Percentiles rank a stretch among this genome's conserved stretches.
Evolutionary conservation across 2,113 vertebrate species (phyloP).

Genomic region (Globicephala melas): DNA sequence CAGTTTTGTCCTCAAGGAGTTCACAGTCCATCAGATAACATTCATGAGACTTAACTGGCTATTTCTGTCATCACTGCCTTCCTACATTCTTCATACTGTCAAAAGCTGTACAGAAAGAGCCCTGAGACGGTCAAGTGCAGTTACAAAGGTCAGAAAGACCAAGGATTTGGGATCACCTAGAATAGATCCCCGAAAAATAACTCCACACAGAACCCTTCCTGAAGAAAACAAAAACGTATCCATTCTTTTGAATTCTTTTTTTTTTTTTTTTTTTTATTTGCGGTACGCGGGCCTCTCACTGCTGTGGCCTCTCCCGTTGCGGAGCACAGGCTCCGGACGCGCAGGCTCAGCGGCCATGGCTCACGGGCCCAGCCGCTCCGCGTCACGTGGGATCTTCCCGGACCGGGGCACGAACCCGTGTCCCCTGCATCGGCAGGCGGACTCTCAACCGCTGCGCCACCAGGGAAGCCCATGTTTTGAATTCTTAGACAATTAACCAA

Average conservation of each 20-base stretch:
- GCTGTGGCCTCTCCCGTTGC: accelerated
- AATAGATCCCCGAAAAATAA: not conserved
- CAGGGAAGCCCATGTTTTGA: not conserved
- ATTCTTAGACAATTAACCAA: slow-evolving; percentile 60
- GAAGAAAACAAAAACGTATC: not conserved
- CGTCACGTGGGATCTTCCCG: too few relatives aligned
- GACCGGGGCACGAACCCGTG: too few relatives aligned
- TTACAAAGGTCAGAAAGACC: not conserved
- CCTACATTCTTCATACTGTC: not conserved
- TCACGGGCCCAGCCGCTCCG: too few relatives aligned
- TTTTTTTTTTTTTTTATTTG: too few relatives aligned
- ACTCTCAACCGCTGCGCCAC: too few relatives aligned
- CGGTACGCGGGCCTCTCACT: too few relatives aligned
- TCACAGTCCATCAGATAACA: not conserved
- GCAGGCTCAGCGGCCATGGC: too few relatives aligned
- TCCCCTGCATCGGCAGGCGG: too few relatives aligned
- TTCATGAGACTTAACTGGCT: not conserved
- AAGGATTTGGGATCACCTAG: not conserved
- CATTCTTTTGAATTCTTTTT: slow-evolving; percentile 4
- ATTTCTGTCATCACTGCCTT: not conserved
- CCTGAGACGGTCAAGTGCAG: not conserved
- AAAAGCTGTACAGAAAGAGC: not conserved
- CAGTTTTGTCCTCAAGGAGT: not conserved
- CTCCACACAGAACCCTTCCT: not conserved
- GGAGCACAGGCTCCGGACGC: too few relatives aligned